Evolutionary conservation across 2,888 invertebrate species (phyloP).

Genomic region (Drosophila emarginata): DNA sequence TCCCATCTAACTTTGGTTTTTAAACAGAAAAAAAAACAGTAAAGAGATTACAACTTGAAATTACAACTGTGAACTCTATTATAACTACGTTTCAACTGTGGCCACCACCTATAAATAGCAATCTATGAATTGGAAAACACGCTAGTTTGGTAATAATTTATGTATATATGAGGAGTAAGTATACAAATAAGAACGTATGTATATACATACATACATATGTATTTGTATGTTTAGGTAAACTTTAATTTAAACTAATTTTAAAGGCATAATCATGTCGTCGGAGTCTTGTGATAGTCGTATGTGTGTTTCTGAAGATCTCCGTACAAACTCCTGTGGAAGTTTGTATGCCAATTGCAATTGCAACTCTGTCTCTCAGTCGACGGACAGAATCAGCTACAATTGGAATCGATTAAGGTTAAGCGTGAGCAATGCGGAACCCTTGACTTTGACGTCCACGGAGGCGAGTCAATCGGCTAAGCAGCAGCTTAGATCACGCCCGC

Average conservation of each 20-base stretch:
- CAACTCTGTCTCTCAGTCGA: not conserved
- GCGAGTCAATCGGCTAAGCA: not conserved
- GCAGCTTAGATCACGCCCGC: not conserved
- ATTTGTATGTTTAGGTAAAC: not conserved
- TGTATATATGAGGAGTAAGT: not conserved
- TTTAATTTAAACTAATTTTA: not conserved
- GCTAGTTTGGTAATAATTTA: no score
- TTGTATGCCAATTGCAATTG: slow-evolving; percentile 13
- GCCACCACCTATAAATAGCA: no score
- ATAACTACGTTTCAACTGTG: no score
- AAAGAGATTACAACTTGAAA: no score
- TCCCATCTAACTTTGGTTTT: no score
- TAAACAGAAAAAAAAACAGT: no score
- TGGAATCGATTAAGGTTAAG: slow-evolving; percentile 1
- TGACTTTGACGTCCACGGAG: not conserved
- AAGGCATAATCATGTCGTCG: slow-evolving; percentile 10
- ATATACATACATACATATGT: slow-evolving; percentile 1
- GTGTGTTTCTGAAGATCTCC: slow-evolving; percentile 2
- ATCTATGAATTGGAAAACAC: no score
- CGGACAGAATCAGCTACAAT: not conserved
- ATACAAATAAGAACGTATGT: slow-evolving; percentile 11
- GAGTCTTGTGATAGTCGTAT: not conserved
- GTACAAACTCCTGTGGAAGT: slow-evolving; percentile 8
- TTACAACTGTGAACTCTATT: no score
- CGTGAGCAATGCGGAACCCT: not conserved